A percentile compares a stretch with the other conserved stretches of the same genome.
phyloP scores from a whole-genome alignment of 2,113 vertebrate species.

The Pluvialis apricaria region DNA sequence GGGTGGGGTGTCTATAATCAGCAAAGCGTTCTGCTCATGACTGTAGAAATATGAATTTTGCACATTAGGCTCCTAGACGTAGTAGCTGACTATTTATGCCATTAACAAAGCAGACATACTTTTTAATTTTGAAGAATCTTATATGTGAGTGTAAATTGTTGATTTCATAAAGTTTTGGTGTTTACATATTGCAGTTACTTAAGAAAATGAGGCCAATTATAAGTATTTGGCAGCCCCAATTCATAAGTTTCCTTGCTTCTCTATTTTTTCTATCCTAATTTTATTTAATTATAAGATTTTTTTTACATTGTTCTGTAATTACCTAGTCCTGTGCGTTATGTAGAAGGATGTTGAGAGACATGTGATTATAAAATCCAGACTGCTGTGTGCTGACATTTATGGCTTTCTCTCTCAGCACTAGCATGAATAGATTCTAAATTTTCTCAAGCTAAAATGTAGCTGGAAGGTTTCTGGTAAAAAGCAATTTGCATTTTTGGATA shows the following conservation, averaged over 20 bases:
- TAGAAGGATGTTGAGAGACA: slow-evolving; percentile 27
- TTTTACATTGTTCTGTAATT: neutral
- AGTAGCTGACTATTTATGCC: neutral
- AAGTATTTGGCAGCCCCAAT: neutral
- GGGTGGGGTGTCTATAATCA: neutral
- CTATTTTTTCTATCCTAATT: neutral
- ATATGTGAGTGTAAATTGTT: neutral
- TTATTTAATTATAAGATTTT: neutral
- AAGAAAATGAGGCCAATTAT: neutral
- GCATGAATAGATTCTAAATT: neutral
- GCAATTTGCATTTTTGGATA: slow-evolving; percentile 43
- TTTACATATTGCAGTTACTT: neutral
- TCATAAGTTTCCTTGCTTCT: neutral
- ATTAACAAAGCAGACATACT: neutral
- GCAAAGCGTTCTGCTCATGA: neutral
- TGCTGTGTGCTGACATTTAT: slow-evolving; percentile 31
- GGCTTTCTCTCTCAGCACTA: slow-evolving; percentile 4
- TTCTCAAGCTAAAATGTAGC: slow-evolving; percentile 4
- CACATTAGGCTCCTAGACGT: neutral
- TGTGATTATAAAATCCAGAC: slow-evolving; percentile 26
- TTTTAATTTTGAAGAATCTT: neutral
- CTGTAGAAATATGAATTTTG: neutral
- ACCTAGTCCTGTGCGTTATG: neutral
- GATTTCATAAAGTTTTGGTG: neutral
- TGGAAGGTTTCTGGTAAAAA: slow-evolving; percentile 32